Evolutionary conservation across 1,140 invertebrate genomes (phyloP).

Genomic region (Chymomyza costata): DNA sequence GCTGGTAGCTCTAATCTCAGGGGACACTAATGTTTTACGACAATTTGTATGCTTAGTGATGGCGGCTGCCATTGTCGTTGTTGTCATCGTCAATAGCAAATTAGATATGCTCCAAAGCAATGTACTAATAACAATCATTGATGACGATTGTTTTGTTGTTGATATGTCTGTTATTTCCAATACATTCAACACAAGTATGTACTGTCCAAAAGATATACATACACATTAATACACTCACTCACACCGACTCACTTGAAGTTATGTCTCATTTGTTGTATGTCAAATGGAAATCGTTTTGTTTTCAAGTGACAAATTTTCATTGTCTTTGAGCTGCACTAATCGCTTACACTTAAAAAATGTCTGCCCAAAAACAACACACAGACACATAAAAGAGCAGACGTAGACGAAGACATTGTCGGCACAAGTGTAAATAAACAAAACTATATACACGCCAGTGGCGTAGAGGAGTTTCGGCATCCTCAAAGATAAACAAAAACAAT

Average conservation of each 20-base stretch:
- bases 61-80: neutral
- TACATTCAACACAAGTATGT: conserved; percentile 44
- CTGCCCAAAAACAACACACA: conserved; percentile 5
- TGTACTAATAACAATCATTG: conserved; percentile 71
- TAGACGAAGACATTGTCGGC: neutral
- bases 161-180: conserved; percentile 65
- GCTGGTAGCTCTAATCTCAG: conserved; percentile 51
- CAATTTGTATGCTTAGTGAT: conserved; percentile 48
- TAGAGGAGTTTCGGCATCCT: too few species aligned
- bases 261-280: conserved; percentile 59
- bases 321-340: conserved; percentile 50
- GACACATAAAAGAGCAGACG: too few species aligned
- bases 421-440: conserved; percentile 40
- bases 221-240: too few species aligned
- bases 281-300: conserved; percentile 69
- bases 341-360: conserved; percentile 58
- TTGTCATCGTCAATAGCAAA: conserved; percentile 54
- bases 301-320: conserved; percentile 70
- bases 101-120: conserved; percentile 67
- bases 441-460: too few species aligned
- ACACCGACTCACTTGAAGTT: too few species aligned
- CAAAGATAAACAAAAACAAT: neutral
- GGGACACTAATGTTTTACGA: conserved; percentile 72
- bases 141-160: conserved; percentile 49
- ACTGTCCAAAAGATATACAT: too few species aligned